These are phyloP conservation scores for Temnothorax ravouxi DNA, from an alignment of 2,888 invertebrate species.

Conservation along the genomic window DNA sequence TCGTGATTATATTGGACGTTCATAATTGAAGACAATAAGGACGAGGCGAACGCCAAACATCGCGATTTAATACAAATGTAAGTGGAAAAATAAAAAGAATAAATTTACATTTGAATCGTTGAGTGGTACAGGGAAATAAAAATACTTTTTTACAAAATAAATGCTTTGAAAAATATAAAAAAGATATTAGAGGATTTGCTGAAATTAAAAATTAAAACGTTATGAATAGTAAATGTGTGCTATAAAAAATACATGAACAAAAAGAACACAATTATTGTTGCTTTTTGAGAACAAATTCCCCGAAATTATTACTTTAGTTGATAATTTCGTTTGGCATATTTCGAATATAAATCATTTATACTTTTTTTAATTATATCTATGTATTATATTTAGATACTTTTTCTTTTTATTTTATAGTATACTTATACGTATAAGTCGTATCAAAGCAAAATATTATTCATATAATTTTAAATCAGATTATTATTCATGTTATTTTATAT, in stretches of 20 bases:
- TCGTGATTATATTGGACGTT: not conserved
- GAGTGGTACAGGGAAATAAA: not conserved
- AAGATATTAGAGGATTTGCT: conserved; percentile 1
- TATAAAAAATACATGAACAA: not conserved
- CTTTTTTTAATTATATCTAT: not conserved
- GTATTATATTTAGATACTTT: not conserved
- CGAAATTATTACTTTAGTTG: not conserved
- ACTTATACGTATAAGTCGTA: not conserved
- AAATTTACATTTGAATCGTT: conserved; percentile 13
- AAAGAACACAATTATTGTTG: not conserved
- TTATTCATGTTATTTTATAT: conserved; percentile 12
- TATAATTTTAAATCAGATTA: not conserved
- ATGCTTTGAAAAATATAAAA: not conserved
- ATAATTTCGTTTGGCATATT: not conserved
- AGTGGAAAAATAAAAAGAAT: not conserved
- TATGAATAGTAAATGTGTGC: not conserved
- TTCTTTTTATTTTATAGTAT: not conserved
- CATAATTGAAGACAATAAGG: not conserved
- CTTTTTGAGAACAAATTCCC: not conserved
- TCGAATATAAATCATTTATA: not conserved
- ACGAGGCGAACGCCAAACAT: not conserved
- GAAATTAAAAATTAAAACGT: not conserved
- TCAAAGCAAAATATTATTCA: not conserved
- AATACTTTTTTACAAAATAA: not conserved
- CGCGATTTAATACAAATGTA: not conserved